Percentiles rank a stretch among this genome's conserved stretches.
phyloP scores from a whole-genome alignment of 2,113 vertebrate genomes.

The Atlantisia rogersi region DNA sequence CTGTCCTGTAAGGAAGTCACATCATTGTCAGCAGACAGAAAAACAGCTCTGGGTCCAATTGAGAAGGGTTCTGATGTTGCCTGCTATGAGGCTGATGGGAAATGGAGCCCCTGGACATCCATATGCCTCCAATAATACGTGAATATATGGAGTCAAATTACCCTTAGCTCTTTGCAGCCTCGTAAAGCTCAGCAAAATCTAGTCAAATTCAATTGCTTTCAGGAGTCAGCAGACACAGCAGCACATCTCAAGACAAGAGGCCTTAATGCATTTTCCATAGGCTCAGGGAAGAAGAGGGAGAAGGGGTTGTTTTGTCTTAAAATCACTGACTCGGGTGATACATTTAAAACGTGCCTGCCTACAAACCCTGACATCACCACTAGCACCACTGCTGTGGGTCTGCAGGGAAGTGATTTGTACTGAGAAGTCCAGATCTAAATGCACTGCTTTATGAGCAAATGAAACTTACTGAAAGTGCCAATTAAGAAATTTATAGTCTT shows the following conservation, averaged over 20 bases:
- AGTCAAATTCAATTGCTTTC: not conserved
- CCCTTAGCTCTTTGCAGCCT: not conserved
- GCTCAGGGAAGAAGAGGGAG: not conserved
- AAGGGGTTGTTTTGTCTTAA: conserved; percentile 5
- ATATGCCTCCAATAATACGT: not conserved
- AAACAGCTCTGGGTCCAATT: not conserved
- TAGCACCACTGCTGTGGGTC: not conserved
- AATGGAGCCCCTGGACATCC: not conserved
- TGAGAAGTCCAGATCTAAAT: not conserved
- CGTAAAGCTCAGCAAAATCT: not conserved
- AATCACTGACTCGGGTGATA: not conserved
- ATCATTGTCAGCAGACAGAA: not conserved
- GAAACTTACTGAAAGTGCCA: conserved; percentile 1
- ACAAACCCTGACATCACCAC: not conserved
- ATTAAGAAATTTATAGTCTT: not conserved
- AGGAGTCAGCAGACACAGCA: not conserved
- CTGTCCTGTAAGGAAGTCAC: not conserved
- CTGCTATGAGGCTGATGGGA: not conserved
- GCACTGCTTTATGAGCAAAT: not conserved
- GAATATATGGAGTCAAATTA: not conserved
- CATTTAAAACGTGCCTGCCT: not conserved
- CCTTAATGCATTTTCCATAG: conserved; percentile 35
- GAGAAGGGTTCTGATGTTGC: not conserved
- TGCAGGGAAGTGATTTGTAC: not conserved
- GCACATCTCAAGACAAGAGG: not conserved